Percentiles rank a stretch among this genome's conserved stretches.
These are phyloP conservation scores for Ceuthmochares aereus DNA, from an alignment of 2,113 vertebrate species.

Conservation along the genomic window DNA sequence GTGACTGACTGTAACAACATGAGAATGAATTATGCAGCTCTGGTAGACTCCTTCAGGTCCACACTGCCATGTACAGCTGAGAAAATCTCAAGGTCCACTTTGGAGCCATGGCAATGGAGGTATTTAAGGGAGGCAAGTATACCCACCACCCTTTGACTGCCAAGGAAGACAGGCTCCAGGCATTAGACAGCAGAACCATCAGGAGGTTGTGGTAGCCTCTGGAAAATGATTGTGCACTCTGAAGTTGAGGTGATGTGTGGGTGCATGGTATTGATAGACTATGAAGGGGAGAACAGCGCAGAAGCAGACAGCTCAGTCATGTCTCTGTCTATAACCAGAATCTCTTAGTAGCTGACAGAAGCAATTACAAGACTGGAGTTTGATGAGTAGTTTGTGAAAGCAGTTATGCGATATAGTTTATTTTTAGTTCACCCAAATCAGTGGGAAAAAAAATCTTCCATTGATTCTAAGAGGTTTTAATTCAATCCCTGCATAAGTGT, in stretches of 20 bases:
- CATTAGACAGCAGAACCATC: neutral
- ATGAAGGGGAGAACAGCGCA: neutral
- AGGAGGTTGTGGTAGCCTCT: neutral
- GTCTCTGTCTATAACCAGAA: neutral
- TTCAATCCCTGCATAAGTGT: neutral
- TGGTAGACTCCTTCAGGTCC: neutral
- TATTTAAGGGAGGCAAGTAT: neutral
- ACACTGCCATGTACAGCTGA: neutral
- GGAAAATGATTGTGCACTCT: neutral
- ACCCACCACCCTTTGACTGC: fast-evolving
- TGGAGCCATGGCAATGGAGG: neutral
- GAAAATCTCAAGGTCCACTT: neutral
- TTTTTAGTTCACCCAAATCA: neutral
- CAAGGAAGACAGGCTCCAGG: neutral
- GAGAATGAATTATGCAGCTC: neutral
- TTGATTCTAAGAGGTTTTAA: neutral
- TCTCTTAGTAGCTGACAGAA: neutral
- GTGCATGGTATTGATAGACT: fast-evolving
- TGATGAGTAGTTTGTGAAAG: neutral
- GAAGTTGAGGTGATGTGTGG: neutral
- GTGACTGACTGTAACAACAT: neutral
- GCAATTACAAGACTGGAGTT: neutral
- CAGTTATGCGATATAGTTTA: neutral
- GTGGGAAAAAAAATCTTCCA: neutral
- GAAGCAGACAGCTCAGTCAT: neutral